These are phyloP conservation scores for Melanostigma gelatinosum DNA, from an alignment of 2,113 vertebrate genomes.

Conservation along the genomic window DNA sequence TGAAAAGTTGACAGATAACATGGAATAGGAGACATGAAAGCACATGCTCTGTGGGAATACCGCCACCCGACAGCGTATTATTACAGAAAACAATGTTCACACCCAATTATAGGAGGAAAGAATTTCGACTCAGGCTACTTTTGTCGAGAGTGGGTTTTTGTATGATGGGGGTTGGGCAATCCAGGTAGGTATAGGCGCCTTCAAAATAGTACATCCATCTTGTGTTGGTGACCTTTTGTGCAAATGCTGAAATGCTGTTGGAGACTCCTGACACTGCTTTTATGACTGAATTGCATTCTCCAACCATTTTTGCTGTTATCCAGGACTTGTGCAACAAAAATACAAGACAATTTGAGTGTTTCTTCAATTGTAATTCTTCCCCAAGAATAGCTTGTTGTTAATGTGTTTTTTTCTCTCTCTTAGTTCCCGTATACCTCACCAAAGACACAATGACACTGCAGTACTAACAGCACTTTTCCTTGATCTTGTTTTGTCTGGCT, in stretches of 20 bases:
- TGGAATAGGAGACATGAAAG: conserved; percentile 78
- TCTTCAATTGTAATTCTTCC: conserved; percentile 12
- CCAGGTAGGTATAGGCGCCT: conserved; percentile 4
- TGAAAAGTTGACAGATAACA: conserved; percentile 85
- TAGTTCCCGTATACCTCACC: conserved; percentile 30
- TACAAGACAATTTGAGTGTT: conserved; percentile 1
- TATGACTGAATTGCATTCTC: neutral
- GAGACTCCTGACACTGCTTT: conserved; percentile 11
- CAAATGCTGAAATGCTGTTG: conserved; percentile 35
- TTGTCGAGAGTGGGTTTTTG: conserved; percentile 34
- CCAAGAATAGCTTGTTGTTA: conserved; percentile 17
- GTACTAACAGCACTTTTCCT: conserved; percentile 66
- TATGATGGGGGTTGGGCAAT: conserved; percentile 8
- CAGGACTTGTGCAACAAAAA: neutral
- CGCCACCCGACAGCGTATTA: conserved; percentile 60
- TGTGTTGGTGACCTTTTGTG: conserved; percentile 8
- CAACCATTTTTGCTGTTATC: conserved; percentile 17
- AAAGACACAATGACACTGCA: conserved; percentile 54
- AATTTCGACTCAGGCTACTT: conserved; percentile 52
- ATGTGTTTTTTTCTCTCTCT: conserved; percentile 27
- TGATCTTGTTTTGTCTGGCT: conserved; percentile 72
- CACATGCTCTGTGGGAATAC: conserved; percentile 74
- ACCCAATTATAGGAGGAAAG: conserved; percentile 65
- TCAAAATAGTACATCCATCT: conserved; percentile 22
- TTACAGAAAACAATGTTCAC: conserved; percentile 74